These are phyloP conservation scores for Porites divaricata DNA, from an alignment of 92 coral and sea anemone genomes.

Conservation along the genomic window DNA sequence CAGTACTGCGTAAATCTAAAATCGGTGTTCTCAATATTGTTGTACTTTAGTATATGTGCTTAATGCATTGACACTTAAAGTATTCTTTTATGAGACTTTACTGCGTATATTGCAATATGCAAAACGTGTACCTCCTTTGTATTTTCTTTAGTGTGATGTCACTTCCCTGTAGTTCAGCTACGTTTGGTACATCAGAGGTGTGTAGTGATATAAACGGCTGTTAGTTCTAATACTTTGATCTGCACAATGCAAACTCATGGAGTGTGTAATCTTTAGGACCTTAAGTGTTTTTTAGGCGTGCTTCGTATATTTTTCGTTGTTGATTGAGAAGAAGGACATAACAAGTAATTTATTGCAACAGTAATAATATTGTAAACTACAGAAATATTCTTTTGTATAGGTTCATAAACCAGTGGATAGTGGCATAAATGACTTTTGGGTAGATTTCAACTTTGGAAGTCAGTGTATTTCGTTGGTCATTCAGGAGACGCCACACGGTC, in stretches of 20 bases:
- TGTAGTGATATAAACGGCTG: too few relatives aligned
- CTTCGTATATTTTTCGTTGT: not conserved
- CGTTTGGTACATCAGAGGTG: constrained; percentile 60
- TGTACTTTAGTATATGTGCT: too few relatives aligned
- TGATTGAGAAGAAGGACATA: not conserved
- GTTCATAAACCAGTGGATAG: constrained; percentile 56
- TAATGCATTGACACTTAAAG: too few relatives aligned
- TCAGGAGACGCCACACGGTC: constrained; percentile 48
- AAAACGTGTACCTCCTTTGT: not conserved
- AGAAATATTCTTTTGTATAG: constrained; percentile 4
- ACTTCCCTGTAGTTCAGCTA: constrained; percentile 55
- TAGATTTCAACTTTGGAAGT: constrained; percentile 69
- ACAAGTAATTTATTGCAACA: not conserved
- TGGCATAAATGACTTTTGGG: constrained; percentile 47
- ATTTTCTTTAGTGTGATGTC: constrained; percentile 51
- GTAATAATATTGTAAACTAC: not conserved
- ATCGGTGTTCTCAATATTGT: too few relatives aligned
- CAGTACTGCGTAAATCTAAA: too few relatives aligned
- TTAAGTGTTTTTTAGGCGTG: too few relatives aligned
- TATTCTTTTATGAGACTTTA: not conserved
- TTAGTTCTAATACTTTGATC: too few relatives aligned
- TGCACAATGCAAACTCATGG: too few relatives aligned
- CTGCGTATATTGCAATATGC: not conserved
- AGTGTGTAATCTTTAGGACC: too few relatives aligned
- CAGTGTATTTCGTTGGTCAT: constrained; percentile 57